These are phyloP conservation scores for Brachionus paranguensis DNA, from an alignment of 1,140 invertebrate species.

Conservation along the genomic window DNA sequence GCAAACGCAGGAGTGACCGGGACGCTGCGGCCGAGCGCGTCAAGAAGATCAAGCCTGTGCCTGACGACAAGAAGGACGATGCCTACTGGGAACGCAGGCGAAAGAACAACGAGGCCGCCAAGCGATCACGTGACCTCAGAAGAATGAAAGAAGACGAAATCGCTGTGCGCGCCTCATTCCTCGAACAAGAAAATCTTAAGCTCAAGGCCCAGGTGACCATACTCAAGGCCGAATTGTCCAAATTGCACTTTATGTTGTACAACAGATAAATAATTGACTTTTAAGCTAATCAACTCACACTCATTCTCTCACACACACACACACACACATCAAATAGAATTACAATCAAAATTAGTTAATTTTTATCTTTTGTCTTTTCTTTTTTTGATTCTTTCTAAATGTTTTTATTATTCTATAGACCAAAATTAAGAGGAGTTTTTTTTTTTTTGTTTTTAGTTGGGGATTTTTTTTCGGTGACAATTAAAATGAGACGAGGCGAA, in stretches of 20 bases:
- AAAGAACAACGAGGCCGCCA: slow-evolving; percentile 57
- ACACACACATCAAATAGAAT: not conserved
- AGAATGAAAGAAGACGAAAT: slow-evolving; percentile 55
- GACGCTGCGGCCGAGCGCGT: slow-evolving; percentile 15
- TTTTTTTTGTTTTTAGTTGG: not conserved
- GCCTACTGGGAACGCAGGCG: slow-evolving; percentile 55
- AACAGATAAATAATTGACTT: slow-evolving; percentile 43
- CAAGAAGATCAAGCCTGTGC: slow-evolving; percentile 46
- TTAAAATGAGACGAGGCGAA: not conserved
- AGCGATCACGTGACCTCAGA: slow-evolving; percentile 53
- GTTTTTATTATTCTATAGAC: not conserved
- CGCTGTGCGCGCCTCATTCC: slow-evolving; percentile 49
- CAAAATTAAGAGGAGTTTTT: not conserved
- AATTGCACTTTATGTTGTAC: slow-evolving; percentile 60
- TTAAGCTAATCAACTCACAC: too few relatives aligned
- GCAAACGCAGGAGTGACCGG: slow-evolving; percentile 31
- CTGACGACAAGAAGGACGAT: slow-evolving; percentile 50
- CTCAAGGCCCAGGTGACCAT: slow-evolving; percentile 49
- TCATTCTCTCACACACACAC: too few relatives aligned
- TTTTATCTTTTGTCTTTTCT: not conserved
- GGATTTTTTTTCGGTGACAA: not conserved
- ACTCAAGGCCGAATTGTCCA: slow-evolving; percentile 52
- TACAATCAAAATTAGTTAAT: slow-evolving; percentile 11
- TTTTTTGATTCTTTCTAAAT: not conserved
- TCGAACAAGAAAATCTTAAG: slow-evolving; percentile 56